A percentile compares a stretch with the other conserved stretches of the same genome.
Evolutionary conservation across 2,113 vertebrate genomes (phyloP).

Genomic region (Sylvietta virens): DNA sequence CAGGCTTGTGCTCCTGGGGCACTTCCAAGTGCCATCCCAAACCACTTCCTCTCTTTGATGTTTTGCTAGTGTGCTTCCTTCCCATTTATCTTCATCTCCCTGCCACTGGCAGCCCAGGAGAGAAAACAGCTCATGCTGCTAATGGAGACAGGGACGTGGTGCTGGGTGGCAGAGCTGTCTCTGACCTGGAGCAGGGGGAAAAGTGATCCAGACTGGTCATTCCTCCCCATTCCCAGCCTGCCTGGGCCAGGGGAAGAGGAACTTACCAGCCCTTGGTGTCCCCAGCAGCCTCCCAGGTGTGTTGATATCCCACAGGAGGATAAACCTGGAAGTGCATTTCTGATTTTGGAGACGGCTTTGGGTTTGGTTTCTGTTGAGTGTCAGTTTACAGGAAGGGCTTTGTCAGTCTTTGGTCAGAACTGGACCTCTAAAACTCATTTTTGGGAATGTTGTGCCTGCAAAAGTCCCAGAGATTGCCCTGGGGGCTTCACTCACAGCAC

Average conservation of each 20-base stretch:
- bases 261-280: not conserved
- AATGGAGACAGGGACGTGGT: fast-evolving
- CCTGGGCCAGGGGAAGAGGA: not conserved
- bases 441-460: not conserved
- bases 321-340: not conserved
- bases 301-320: not conserved
- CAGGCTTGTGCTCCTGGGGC: not conserved
- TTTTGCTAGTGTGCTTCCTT: not conserved
- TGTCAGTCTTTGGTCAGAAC: not conserved
- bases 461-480: not conserved
- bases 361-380: not conserved
- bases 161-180: not conserved
- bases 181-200: not conserved
- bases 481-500: not conserved
- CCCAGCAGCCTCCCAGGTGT: not conserved
- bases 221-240: not conserved
- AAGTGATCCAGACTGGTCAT: not conserved
- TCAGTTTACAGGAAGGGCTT: not conserved
- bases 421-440: not conserved
- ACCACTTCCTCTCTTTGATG: not conserved
- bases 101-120: not conserved
- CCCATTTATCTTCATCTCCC: not conserved
- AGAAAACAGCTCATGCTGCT: not conserved
- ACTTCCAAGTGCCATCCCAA: conserved; percentile 1
- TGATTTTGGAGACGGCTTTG: not conserved